Conservation (phyloP, 92 coral and sea anemone species). For the Ricordea florida region DNA sequence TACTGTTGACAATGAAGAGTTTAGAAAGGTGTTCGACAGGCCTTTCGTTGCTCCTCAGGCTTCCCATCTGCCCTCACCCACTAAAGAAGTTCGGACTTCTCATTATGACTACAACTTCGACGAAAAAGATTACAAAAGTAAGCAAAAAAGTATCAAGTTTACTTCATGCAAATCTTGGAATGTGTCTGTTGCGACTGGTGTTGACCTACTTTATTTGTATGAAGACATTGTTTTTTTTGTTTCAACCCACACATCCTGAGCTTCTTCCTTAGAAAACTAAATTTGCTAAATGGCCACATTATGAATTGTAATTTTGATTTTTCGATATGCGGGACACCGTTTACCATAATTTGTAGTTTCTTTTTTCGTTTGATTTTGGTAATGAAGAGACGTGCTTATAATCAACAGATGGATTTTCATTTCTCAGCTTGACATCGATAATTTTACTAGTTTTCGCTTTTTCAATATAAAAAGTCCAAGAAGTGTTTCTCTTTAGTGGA, state of each 20-base stretch:
- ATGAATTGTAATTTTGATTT: not conserved
- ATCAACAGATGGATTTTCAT: not conserved
- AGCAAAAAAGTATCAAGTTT: constrained; percentile 10
- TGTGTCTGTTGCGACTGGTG: too few relatives aligned
- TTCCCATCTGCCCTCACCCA: constrained; percentile 12
- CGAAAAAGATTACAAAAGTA: constrained; percentile 85
- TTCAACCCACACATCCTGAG: too few relatives aligned
- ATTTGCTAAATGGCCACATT: not conserved
- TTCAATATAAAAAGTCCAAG: too few relatives aligned
- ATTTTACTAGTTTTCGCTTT: not conserved
- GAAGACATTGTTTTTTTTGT: too few relatives aligned
- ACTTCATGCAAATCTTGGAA: too few relatives aligned
- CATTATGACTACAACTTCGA: constrained; percentile 80
- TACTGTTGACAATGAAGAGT: constrained; percentile 51
- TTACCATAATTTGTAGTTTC: not conserved
- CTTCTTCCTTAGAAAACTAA: too few relatives aligned
- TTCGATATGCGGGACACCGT: too few relatives aligned
- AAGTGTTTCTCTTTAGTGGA: too few relatives aligned
- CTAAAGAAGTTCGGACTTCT: constrained; percentile 60
- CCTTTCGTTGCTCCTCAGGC: constrained; percentile 70
- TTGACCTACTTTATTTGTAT: too few relatives aligned
- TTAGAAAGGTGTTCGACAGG: constrained; percentile 75
- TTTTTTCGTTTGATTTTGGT: not conserved
- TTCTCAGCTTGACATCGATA: not conserved
- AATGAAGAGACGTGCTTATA: not conserved